Evolutionary conservation across 2,888 invertebrate species (phyloP), one percentile per base, ranked within the genome.

Genomic region (Pollenia angustigena): DNA sequence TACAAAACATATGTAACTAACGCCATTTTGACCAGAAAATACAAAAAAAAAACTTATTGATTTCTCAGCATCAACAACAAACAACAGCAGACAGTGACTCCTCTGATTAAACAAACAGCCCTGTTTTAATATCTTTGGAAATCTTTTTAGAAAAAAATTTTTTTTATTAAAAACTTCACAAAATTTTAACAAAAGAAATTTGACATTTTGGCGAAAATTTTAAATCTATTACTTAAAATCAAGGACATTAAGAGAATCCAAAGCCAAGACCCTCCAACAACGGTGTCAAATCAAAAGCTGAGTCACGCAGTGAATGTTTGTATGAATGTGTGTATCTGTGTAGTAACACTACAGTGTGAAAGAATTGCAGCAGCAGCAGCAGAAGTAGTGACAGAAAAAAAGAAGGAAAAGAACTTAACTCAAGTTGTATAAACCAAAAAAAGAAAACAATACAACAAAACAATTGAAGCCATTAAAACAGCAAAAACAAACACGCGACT

Each of bases 1-100:
- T 81, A 69, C 54, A 69, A 69, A 46, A 79, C 68, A 68, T 78
- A 69, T 80, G 60, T 68, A 75, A 68, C 54, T 74, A 69, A 85
- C 84, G 84, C 84, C 84, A 85, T 85, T 85, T 85, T 85, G 79
- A 80, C 68, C 66, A 68, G 68, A 85, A 74, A 80, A 84, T 74
- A 75, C 52, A 32, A 6, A 32, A 32, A 23, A 32, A 69, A 46
- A 74, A 75, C 68, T 85, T 85, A 85, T 85, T 85, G 84, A 85
- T 85, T 85, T 85, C 79, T 85, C 84, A 80, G 84, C 84, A 85
- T 80, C 84, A 85, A 64, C 78, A 83, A 52, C 40, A 62, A 56
- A 74, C 75, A 78, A 32, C 69, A 64, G n/a, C 32, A 72, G 62
- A 81, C 81, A 48, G 72, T 71, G 23, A 60, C 54, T 40, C 32